A percentile compares a stretch with the other conserved stretches of the same genome.
Conservation (phyloP, 1,140 invertebrate genomes). For the Lasioglossum baleicum region DNA sequence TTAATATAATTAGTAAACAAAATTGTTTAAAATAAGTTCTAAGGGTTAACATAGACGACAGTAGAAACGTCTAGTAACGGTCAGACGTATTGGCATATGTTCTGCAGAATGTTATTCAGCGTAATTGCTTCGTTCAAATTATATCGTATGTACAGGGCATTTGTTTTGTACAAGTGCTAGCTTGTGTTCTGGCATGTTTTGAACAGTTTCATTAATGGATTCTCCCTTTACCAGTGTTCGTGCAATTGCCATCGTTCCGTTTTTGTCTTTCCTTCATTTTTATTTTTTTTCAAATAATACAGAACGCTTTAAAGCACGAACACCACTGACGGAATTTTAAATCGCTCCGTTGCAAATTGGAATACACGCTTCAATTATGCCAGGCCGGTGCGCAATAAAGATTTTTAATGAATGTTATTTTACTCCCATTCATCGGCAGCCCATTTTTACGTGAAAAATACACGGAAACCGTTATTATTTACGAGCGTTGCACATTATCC, state of each 20-base stretch:
- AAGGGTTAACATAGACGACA: no score
- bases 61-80: no score
- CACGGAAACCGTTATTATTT: slow-evolving; percentile 70
- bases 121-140: no score
- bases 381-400: neutral
- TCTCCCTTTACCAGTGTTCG: neutral
- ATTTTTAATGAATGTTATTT: slow-evolving; percentile 62
- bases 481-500: slow-evolving; percentile 71
- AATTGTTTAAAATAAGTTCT: no score
- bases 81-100: no score
- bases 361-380: slow-evolving; percentile 3
- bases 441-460: slow-evolving; percentile 60
- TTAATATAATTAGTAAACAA: no score
- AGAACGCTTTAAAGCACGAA: neutral
- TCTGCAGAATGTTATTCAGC: no score
- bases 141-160: neutral
- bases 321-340: neutral
- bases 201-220: neutral
- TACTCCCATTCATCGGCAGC: slow-evolving; percentile 52
- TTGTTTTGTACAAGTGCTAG: neutral
- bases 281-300: neutral
- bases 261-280: no score
- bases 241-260: neutral
- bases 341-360: slow-evolving; percentile 2
- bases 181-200: neutral